These are phyloP conservation scores for Aplochiton taeniatus DNA, from an alignment of 2,797 vertebrate species.

Conservation along the genomic window DNA sequence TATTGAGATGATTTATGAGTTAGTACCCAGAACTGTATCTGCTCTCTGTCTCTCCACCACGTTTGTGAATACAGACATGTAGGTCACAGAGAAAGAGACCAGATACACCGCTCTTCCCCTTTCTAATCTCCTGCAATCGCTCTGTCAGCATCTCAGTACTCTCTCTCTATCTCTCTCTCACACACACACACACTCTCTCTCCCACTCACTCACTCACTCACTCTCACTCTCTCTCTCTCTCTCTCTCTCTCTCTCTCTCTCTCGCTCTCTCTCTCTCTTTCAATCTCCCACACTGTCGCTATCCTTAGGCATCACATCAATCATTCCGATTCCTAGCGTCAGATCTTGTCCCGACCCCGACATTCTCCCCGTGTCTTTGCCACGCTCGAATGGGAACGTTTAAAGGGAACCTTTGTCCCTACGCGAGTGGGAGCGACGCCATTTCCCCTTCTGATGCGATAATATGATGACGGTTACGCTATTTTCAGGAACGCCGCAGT, in stretches of 20 bases:
- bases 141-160: slow-evolving; percentile 63
- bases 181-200: slow-evolving; percentile 40
- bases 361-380: slow-evolving; percentile 46
- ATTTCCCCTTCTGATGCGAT: slow-evolving; percentile 61
- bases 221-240: slow-evolving; percentile 32
- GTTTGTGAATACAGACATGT: slow-evolving; percentile 48
- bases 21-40: slow-evolving; percentile 51
- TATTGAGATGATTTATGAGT: slow-evolving; percentile 60
- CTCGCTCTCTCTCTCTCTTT: slow-evolving; percentile 1
- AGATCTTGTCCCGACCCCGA: slow-evolving; percentile 45
- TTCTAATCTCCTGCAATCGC: slow-evolving; percentile 25
- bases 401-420: slow-evolving; percentile 69
- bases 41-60: slow-evolving; percentile 26
- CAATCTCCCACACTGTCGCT: slow-evolving; percentile 44
- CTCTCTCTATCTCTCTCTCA: slow-evolving; percentile 42
- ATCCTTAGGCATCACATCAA: slow-evolving; percentile 73
- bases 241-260: slow-evolving; percentile 17
- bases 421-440: slow-evolving; percentile 37
- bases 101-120: slow-evolving; percentile 35
- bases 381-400: slow-evolving; percentile 52
- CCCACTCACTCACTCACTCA: slow-evolving; percentile 32
- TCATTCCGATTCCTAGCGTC: slow-evolving; percentile 57
- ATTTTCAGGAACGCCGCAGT: slow-evolving; percentile 46
- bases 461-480: slow-evolving; percentile 67
- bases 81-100: slow-evolving; percentile 53